phyloP scores from a whole-genome alignment of 2,797 vertebrate genomes.

The Cynopterus sphinx region DNA sequence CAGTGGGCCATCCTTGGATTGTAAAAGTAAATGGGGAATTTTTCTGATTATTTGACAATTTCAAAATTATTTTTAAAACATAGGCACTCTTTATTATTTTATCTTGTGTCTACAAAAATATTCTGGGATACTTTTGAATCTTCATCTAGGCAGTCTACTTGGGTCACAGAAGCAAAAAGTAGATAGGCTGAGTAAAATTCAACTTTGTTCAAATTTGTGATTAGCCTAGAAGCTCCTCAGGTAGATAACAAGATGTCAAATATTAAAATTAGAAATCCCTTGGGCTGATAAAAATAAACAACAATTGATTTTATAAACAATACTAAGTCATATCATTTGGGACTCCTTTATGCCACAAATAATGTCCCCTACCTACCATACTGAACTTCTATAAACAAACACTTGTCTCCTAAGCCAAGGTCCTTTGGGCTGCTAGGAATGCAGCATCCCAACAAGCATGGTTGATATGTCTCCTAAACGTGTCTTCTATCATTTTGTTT shows the following conservation, averaged over 20 bases:
- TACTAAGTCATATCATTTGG: background rate
- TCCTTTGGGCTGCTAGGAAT: background rate
- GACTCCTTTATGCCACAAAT: background rate
- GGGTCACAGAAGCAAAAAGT: background rate
- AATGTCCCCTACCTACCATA: background rate
- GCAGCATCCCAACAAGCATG: background rate
- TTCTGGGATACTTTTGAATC: background rate
- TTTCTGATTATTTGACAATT: background rate
- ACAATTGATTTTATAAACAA: slow-evolving; percentile 41
- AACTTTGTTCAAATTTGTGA: slow-evolving; percentile 32
- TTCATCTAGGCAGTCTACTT: background rate
- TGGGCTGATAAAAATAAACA: slow-evolving; percentile 42
- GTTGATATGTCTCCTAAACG: background rate
- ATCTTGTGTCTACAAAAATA: slow-evolving; percentile 23
- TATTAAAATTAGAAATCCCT: slow-evolving; percentile 53
- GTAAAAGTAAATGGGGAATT: background rate
- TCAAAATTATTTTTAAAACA: slow-evolving; percentile 11
- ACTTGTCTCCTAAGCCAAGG: background rate
- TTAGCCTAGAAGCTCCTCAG: slow-evolving; percentile 22
- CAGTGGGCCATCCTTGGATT: background rate
- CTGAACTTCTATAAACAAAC: background rate
- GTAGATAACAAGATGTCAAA: slow-evolving; percentile 41
- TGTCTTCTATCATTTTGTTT: background rate
- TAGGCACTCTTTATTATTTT: background rate
- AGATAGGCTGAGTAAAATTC: slow-evolving; percentile 38